Evolutionary conservation across 2,113 vertebrate genomes (phyloP), one percentile per base, ranked within the genome.

Genomic region (Oncorhynchus clarkii): DNA sequence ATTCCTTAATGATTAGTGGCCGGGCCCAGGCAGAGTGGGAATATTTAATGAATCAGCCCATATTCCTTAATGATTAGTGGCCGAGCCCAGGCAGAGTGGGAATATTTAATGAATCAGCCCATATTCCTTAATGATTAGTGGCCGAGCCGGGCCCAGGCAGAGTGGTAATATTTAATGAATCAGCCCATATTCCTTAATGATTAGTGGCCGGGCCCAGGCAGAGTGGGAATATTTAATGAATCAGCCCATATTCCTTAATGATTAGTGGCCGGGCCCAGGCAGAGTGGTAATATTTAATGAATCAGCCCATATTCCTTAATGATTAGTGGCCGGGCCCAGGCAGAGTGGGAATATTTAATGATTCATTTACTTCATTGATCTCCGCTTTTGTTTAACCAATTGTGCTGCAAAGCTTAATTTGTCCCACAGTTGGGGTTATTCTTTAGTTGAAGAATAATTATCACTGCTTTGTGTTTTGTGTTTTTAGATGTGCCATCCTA

Each of bases 101-200:
- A 86, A 88, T 94, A 90, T 93, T 93, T 94, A 93, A 94, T 94
- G 87, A 29, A 29, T 29, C 4, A 29, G 29, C 29, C 29, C 90
- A 94, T 89, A 67, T 90, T 91, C 88, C 87, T 91, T 92, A 91
- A 88, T 93, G 90, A 93, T 93, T 92, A 92, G 89, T 88, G 85
- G 82, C 87, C 74, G 88, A 0, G 49, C 4, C 49, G 88, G 3
- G 49, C 4, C 49, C 49, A 14, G 49, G 13, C 71, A 80, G 49
- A 93, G 91, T 85, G 84, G 88, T 88, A 86, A 88, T 94, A 90
- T 93, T 93, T 94, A 93, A 94, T 94, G 87, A 29, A 29, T 29
- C 29, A 29, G 29, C 29, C 29, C 90, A 94, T 88, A 67, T 90
- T 91, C 88, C 87, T 91, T 92, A 91, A 88, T 93, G 90, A 93